phyloP scores from a whole-genome alignment of 2,797 vertebrate genomes.

The Perodicticus potto region DNA sequence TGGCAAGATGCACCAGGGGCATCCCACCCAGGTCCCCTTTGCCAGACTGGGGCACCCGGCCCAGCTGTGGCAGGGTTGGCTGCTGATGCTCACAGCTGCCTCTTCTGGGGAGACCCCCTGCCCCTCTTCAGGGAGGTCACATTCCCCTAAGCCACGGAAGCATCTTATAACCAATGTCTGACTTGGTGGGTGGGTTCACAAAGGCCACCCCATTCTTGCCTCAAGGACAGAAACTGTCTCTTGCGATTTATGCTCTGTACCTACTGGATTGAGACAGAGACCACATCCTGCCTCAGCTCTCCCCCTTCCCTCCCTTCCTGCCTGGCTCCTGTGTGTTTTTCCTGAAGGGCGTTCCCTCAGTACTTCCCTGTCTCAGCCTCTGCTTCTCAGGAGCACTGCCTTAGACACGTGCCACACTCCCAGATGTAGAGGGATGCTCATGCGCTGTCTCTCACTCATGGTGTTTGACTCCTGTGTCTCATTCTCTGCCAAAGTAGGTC shows the following conservation, averaged over 20 bases:
- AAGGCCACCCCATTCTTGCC: not conserved
- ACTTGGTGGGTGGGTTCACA: not conserved
- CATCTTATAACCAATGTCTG: not conserved
- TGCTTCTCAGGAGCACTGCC: not conserved
- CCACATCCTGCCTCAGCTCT: too few species aligned
- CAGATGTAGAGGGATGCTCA: not conserved
- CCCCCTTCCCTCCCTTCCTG: not conserved
- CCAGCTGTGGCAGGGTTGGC: not conserved
- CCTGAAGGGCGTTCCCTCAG: not conserved
- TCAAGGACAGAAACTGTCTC: not conserved
- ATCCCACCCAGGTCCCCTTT: not conserved
- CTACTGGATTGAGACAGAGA: not conserved
- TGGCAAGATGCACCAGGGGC: not conserved
- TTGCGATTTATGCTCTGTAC: rapidly evolving
- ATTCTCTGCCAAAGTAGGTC: not conserved
- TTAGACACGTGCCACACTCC: not conserved
- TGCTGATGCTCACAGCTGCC: not conserved
- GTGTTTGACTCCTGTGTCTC: not conserved
- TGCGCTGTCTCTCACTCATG: not conserved
- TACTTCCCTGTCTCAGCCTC: not conserved
- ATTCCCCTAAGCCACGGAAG: not conserved
- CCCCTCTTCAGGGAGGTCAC: not conserved
- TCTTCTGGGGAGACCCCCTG: not conserved
- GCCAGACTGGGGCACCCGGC: too few species aligned
- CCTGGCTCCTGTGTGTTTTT: not conserved